Conservation (phyloP, 2,888 invertebrate species). For the Limnephilus lunatus region DNA sequence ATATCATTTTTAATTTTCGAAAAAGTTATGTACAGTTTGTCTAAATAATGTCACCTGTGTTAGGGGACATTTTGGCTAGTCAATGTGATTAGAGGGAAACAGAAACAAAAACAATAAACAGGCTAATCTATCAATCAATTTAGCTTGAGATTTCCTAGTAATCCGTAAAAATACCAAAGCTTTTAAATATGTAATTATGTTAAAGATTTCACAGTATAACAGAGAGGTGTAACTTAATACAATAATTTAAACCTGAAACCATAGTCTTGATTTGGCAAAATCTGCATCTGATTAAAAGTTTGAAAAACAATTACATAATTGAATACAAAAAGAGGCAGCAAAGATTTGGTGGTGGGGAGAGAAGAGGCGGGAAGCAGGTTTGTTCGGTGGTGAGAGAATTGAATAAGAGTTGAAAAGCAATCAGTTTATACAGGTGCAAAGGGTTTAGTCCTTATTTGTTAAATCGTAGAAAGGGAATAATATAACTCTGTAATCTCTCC, state of each 20-base stretch:
- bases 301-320: background rate
- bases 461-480: conserved; percentile 29
- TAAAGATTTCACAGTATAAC: conserved; percentile 35
- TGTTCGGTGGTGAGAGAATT: conserved; percentile 20
- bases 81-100: background rate
- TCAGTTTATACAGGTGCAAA: conserved; percentile 40
- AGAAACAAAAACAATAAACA: background rate
- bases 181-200: conserved; percentile 22
- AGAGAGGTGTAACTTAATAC: conserved; percentile 34
- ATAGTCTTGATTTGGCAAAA: background rate
- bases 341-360: conserved; percentile 5
- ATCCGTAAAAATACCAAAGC: conserved; percentile 41
- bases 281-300: background rate
- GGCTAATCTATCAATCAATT: background rate
- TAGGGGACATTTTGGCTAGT: background rate
- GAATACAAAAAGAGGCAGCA: background rate
- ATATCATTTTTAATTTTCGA: background rate
- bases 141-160: conserved; percentile 51
- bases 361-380: background rate
- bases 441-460: conserved; percentile 26
- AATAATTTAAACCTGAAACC: conserved; percentile 42
- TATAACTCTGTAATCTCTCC: conserved; percentile 19
- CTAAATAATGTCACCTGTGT: background rate
- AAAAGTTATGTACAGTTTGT: background rate
- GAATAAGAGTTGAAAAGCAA: background rate